phyloP scores from a whole-genome alignment of 2,888 invertebrate species.

The Parthenolecanium corni region DNA sequence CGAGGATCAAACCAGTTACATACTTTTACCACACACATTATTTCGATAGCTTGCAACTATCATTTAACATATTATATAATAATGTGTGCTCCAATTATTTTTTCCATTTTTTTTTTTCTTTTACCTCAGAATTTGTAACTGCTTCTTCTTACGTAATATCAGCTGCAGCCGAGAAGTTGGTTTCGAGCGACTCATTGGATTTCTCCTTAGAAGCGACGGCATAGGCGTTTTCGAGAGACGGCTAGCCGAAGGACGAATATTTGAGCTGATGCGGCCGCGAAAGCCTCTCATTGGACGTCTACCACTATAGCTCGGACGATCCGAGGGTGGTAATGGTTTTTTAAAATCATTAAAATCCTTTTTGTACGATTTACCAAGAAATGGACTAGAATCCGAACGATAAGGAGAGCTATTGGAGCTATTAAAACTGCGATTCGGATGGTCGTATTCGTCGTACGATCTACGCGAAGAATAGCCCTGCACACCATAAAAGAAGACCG shows the following conservation, averaged over 20 bases:
- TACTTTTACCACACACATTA: too few relatives aligned
- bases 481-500: background rate
- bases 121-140: constrained; percentile 19
- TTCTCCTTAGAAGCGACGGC: background rate
- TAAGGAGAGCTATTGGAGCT: constrained; percentile 5
- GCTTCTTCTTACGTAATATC: constrained; percentile 18
- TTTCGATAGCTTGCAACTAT: too few relatives aligned
- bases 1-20: too few relatives aligned
- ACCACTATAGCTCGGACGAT: constrained; percentile 6
- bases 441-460: constrained; percentile 20
- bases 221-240: background rate
- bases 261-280: background rate
- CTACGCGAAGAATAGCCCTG: constrained; percentile 21
- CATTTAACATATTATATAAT: background rate
- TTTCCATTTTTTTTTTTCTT: background rate
- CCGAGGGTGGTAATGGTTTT: constrained; percentile 14
- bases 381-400: constrained; percentile 19
- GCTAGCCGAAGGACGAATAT: background rate
- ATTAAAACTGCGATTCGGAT: constrained; percentile 13
- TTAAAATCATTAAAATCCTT: constrained; percentile 18
- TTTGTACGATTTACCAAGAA: constrained; percentile 2
- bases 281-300: constrained; percentile 1
- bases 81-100: background rate
- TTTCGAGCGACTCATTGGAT: background rate
- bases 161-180: constrained; percentile 11